These are phyloP conservation scores for Ahaetulla prasina DNA, from an alignment of 2,113 vertebrate species.

Conservation along the genomic window DNA sequence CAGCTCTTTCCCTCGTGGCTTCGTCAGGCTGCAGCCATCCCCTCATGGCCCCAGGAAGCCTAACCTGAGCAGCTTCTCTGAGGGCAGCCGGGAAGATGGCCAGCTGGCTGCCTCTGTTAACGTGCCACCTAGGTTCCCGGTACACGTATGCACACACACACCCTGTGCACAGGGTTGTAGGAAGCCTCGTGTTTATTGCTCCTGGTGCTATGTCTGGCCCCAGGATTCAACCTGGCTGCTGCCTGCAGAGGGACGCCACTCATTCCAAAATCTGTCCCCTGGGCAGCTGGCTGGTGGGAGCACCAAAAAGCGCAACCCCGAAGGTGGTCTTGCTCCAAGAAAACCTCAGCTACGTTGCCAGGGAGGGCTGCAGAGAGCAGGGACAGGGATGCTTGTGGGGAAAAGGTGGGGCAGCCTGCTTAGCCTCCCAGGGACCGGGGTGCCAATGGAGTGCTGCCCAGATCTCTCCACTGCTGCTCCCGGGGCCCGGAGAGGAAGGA, in stretches of 20 bases:
- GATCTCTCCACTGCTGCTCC: background rate
- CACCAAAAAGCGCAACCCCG: background rate
- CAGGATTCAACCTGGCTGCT: background rate
- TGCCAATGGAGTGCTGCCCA: background rate
- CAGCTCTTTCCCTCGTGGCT: background rate
- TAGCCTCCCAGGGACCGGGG: background rate
- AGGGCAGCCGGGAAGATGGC: background rate
- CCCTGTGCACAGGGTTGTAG: background rate
- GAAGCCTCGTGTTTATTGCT: background rate
- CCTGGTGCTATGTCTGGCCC: background rate
- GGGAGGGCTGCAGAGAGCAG: background rate
- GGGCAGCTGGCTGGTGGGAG: background rate
- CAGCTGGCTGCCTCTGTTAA: background rate
- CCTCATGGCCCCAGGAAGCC: background rate
- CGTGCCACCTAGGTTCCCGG: background rate
- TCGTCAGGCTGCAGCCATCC: background rate
- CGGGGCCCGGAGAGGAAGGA: background rate
- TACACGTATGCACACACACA: too few relatives aligned
- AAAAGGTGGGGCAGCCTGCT: background rate
- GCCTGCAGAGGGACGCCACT: background rate
- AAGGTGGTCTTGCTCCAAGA: background rate
- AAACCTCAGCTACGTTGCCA: background rate
- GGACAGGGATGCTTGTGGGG: background rate
- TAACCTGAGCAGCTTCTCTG: background rate
- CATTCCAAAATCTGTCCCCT: background rate